A percentile compares a stretch with the other conserved stretches of the same genome.
phyloP scores from a whole-genome alignment of 2,113 vertebrate genomes.

The Cettia cetti region DNA sequence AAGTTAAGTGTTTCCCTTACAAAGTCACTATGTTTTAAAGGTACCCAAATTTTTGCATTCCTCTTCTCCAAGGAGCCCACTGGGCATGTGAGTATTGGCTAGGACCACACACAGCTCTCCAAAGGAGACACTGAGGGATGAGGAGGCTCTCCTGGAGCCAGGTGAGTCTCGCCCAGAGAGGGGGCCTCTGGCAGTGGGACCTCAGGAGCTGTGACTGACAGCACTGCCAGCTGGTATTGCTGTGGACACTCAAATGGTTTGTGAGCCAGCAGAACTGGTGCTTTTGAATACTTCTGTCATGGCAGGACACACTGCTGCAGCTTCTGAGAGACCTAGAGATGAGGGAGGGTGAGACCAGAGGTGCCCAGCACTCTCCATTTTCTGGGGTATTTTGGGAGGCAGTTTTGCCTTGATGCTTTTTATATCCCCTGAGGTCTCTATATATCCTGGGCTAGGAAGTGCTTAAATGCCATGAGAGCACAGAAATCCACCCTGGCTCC shows the following conservation, averaged over 20 bases:
- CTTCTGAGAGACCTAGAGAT: not conserved
- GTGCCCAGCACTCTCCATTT: not conserved
- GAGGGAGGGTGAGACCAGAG: not conserved
- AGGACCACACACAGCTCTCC: not conserved
- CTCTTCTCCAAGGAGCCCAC: not conserved
- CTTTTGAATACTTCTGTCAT: not conserved
- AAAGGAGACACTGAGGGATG: not conserved
- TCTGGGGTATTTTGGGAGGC: not conserved
- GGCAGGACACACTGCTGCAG: not conserved
- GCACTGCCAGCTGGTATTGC: not conserved
- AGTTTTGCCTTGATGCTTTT: not conserved
- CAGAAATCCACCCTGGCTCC: not conserved
- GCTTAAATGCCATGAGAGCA: not conserved
- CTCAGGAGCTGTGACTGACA: not conserved
- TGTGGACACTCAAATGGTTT: accelerated
- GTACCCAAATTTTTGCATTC: not conserved
- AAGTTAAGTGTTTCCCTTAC: not conserved
- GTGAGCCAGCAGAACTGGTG: not conserved
- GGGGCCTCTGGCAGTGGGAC: not conserved
- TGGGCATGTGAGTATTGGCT: accelerated
- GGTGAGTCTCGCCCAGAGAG: not conserved
- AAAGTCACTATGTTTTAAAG: not conserved
- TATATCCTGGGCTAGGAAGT: not conserved
- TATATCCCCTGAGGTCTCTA: not conserved
- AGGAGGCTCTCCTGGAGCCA: not conserved